Conservation (phyloP, 2,888 invertebrate species). For the Abscondita cerata region DNA sequence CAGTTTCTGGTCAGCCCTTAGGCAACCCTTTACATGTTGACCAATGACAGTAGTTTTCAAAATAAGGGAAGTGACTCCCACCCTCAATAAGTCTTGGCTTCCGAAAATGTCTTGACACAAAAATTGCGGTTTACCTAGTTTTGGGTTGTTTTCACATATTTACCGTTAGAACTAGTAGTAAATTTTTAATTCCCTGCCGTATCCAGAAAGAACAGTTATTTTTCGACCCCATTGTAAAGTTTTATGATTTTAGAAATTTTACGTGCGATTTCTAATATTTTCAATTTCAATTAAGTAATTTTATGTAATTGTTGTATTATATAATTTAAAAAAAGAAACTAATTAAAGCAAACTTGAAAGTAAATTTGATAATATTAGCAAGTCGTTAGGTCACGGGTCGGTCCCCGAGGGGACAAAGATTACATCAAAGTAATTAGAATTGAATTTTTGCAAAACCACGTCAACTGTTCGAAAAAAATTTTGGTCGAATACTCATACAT, state of each 20-base stretch:
- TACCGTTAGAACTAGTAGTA: slow-evolving; percentile 25
- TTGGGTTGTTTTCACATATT: slow-evolving; percentile 18
- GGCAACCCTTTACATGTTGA: slow-evolving; percentile 40
- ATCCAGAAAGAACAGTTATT: slow-evolving; percentile 14
- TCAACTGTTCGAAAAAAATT: too few relatives aligned
- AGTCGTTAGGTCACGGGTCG: slow-evolving; percentile 10
- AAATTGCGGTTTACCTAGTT: slow-evolving; percentile 34
- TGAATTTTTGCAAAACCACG: too few relatives aligned
- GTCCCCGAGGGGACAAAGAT: too few relatives aligned
- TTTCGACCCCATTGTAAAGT: neutral
- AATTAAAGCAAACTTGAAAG: slow-evolving; percentile 5
- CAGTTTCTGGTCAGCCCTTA: slow-evolving; percentile 30
- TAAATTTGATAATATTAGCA: slow-evolving; percentile 9
- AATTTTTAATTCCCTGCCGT: neutral
- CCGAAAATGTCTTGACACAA: slow-evolving; percentile 22
- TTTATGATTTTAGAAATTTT: slow-evolving; percentile 5
- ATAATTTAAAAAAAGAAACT: slow-evolving; percentile 6
- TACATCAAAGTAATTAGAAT: too few relatives aligned
- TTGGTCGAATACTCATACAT: too few relatives aligned
- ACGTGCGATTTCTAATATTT: neutral
- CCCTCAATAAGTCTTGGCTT: slow-evolving; percentile 18
- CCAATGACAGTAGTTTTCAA: slow-evolving; percentile 37
- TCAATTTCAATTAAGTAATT: neutral
- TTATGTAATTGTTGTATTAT: slow-evolving; percentile 6
- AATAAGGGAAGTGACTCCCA: slow-evolving; percentile 32